Base-by-base conservation (phyloP, 2,888 invertebrate species). In the Monochamus alternatus region DNA sequence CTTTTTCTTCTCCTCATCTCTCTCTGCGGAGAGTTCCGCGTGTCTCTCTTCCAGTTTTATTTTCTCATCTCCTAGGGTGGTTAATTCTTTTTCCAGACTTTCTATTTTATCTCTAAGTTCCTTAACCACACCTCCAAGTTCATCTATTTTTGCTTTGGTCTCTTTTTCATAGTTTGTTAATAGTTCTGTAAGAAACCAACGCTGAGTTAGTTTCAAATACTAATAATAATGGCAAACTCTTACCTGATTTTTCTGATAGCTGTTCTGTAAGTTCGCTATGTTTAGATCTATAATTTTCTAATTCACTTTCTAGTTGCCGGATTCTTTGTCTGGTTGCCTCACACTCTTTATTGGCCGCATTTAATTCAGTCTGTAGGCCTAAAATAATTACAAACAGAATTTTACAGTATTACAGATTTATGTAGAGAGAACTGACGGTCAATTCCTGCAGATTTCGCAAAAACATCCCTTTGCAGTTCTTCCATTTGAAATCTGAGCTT, bases 261-360 rank as follows among this genome's bases (percentile, higher is more conserved):
- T 93, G 92, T 38, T 91, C 91, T 3, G 91, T 90, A 2, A 94
- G 86, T 83, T 92, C 91, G 0, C 89, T 90, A 69, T 93, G 93
- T 84, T 91, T 92, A 74, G 89, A 89, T 83, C 92, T 91, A 80
- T 92, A 92, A 0, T 90, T 91, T 1, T 90, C 84, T 47, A 93
- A 87, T 79, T 94, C 93, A 32, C 91, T 91, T 85, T 94, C 93
- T 78, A 93, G 85, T 3, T 91, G 91, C 32, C 91, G 89, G 81
- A 93, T 90, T 75, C 91, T 90, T 83, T 92, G 91, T 30, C 92
- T 88, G 38, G 92, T 90, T 79, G 91, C 87, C 85, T 93, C 93
- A 2, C 93, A 92, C 87, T 94, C 93, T 82, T 93, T 93, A 88
- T 92, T 91, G 0, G 93, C 92, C n/a, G 92, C 90, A 78, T 91